phyloP scores from a whole-genome alignment of 1,140 invertebrate genomes.

The Marisa cornuarietis region DNA sequence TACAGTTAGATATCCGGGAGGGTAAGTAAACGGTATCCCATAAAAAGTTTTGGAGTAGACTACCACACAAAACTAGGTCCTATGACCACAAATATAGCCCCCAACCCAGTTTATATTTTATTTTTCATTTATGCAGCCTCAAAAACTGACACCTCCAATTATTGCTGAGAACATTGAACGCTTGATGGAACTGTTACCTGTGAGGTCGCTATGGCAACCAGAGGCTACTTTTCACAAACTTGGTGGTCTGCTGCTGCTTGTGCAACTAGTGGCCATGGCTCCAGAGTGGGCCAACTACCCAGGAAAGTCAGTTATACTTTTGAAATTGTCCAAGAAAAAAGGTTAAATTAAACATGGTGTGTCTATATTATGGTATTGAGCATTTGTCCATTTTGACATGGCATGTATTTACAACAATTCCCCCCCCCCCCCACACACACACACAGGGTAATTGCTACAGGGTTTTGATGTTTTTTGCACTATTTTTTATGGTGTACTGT shows the following conservation, averaged over 20 bases:
- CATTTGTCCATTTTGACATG: background rate
- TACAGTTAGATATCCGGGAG: too few relatives aligned
- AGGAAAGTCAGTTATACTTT: constrained; percentile 73
- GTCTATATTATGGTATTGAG: background rate
- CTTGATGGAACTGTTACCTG: constrained; percentile 80
- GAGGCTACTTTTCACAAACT: constrained; percentile 86
- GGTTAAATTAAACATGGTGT: background rate
- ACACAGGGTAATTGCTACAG: background rate
- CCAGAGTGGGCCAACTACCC: constrained; percentile 89
- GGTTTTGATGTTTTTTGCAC: background rate
- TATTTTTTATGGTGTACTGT: background rate
- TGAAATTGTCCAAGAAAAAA: background rate
- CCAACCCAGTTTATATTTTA: too few relatives aligned
- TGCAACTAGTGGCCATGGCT: constrained; percentile 87
- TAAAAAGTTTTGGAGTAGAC: too few relatives aligned
- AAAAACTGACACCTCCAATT: constrained; percentile 78
- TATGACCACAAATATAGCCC: too few relatives aligned
- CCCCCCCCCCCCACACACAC: background rate
- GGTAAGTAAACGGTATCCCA: too few relatives aligned
- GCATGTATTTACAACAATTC: background rate
- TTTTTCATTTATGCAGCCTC: constrained; percentile 50
- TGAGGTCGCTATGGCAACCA: constrained; percentile 83
- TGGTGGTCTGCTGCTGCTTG: constrained; percentile 83
- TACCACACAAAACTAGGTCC: too few relatives aligned
- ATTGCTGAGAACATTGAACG: constrained; percentile 85